Base-by-base conservation (phyloP, 1,140 invertebrate genomes). In the Solenopsis fugax region DNA sequence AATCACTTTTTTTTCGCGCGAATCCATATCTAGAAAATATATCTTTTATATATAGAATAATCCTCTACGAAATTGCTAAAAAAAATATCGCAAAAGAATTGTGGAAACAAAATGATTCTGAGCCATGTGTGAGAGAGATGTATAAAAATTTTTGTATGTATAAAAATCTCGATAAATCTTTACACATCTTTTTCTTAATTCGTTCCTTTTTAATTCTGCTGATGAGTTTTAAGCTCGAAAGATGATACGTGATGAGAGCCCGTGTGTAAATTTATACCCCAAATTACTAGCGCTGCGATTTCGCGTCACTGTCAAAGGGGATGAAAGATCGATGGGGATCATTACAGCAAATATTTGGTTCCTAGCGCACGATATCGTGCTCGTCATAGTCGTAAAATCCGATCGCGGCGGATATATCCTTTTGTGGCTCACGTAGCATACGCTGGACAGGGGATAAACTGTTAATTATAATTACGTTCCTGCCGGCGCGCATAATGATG, bases 391-490 rank as follows among this genome's bases (percentile, higher is more conserved):
- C 80, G 54, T 84, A 84, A 84, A 84, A 84, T 37, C 69, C 54
- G 54, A 84, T 84, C 69, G 80, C 80, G n/a, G 52, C 41, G 69
- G 41, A 84, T 71, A 58, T 81, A 71, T 88, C 86, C 72, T 89
- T 89, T 82, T 73, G 75, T 62, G 76, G 45, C 12, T 62, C 58
- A 18, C 56, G 67, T 62, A 65, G 64, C 41, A 62, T 34, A 34
- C 29, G 48, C 41, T 62, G 34, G 67, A 54, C 45, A 78, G 71
- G 13, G 87, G 75, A 90, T 92, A 91, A 92, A 90, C 91, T 92
- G 91, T 92, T 92, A 92, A 92, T 92, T 92, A 89, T 91, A 91
- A 92, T 92, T 90, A 91, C 87, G 76, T 76, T 62, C 41, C 72
- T 85, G 82, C 86, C 88, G 82, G 78, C 76, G 76, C 69, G 89